phyloP scores from a whole-genome alignment of 1,140 invertebrate genomes.

The Lordiphosa clarofinis region DNA sequence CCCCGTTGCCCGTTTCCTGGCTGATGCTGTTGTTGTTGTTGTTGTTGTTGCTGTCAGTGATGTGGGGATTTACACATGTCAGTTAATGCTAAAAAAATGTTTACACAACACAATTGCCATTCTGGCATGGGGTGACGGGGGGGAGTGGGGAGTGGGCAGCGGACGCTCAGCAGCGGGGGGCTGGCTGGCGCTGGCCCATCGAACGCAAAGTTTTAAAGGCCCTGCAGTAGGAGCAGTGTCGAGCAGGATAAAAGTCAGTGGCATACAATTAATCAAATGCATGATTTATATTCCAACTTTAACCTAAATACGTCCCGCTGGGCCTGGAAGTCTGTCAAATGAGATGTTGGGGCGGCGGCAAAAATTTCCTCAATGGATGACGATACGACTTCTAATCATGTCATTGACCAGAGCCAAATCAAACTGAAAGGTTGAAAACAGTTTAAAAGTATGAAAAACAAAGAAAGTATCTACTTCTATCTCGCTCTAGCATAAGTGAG shows the following conservation, averaged over 20 bases:
- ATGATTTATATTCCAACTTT: conserved; percentile 63
- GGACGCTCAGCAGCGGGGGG: conserved; percentile 9
- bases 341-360: conserved; percentile 31
- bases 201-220: conserved; percentile 57
- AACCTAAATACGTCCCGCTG: conserved; percentile 57
- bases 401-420: conserved; percentile 2
- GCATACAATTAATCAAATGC: conserved; percentile 69
- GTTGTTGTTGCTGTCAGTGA: conserved; percentile 10
- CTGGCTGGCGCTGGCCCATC: conserved; percentile 1
- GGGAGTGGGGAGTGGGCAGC: background rate
- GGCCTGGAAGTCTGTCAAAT: conserved; percentile 30
- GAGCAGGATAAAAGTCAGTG: conserved; percentile 65
- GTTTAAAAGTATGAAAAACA: no score
- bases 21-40: conserved; percentile 6
- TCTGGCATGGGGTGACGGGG: background rate
- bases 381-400: conserved; percentile 6
- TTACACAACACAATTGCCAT: conserved; percentile 74
- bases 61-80: conserved; percentile 66
- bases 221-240: conserved; percentile 39
- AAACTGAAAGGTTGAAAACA: no score
- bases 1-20: conserved; percentile 18
- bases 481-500: no score
- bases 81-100: conserved; percentile 76
- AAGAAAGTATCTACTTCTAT: no score
- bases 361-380: conserved; percentile 12